Base-by-base conservation (phyloP, 2,888 invertebrate genomes). In the Bhutanitis thaidina region DNA sequence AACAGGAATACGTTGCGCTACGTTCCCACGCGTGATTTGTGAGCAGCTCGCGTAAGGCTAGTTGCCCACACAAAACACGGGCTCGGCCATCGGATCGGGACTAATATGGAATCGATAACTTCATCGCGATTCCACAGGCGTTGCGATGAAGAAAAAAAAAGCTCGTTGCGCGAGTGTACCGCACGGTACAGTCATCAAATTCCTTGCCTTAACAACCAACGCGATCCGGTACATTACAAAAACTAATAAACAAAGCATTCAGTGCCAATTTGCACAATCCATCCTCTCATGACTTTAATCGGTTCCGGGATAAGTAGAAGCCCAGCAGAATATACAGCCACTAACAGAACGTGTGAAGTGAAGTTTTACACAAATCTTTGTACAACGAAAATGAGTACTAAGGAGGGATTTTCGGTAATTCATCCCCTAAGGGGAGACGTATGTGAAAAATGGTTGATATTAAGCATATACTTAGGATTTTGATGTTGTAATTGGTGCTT, bases 71-170 rank as follows among this genome's bases (percentile, higher is more conserved):
- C 48, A 48, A 29, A 41, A 41, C 48, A 48, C 48, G 35, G 35
- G 37, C 8, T 37, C n/a, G 29, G 12, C 43, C 37, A 36, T 35
- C 25, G 29, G 13, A 37, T 43, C 49, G 43, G 34, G 44, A 50
- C 44, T 38, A 50, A 50, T 50, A 44, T 50, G 50, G 50, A 34
- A 39, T 16, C 44, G 39, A 44, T 50, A 50, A 44, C 50, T 50
- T 50, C 44, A 44, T 50, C 50, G 39, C 25, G 29, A 50, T 50
- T 50, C 50, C 38, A 14, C 39, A 38, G n/a, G 27, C 43, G 50
- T 50, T 36, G 41, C 36, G 16, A 43, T 29, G 13, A 49, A 43
- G 36, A n/a, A n/a, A n/a, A 49, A 43, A 37, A 41, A 43, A 3
- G 16, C 43, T 32, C 38, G 38, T 7, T 8, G 32, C 36, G 40